These are phyloP conservation scores for Chironomus striatipennis DNA, from an alignment of 1,140 invertebrate species.

Conservation along the genomic window DNA sequence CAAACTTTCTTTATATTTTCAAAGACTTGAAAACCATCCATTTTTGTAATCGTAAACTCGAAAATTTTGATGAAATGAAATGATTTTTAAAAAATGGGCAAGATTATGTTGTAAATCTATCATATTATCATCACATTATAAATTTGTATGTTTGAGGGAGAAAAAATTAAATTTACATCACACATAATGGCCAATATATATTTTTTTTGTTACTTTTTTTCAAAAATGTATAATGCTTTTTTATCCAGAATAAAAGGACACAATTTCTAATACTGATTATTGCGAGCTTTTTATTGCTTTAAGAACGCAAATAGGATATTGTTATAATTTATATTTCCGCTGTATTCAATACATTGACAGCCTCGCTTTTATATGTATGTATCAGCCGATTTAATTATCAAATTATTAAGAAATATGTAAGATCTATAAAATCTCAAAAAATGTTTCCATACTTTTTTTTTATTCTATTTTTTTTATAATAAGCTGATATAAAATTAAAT, in stretches of 20 bases:
- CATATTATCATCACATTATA: conserved; percentile 1
- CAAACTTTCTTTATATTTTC: background rate
- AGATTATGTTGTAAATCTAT: conserved; percentile 2
- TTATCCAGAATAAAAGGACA: background rate
- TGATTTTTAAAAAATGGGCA: background rate
- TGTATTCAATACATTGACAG: background rate
- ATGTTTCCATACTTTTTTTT: too few relatives aligned
- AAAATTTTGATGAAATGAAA: background rate
- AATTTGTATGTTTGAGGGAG: background rate
- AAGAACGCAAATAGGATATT: conserved; percentile 5
- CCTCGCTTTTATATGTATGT: background rate
- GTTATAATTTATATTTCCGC: background rate
- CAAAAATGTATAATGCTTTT: background rate
- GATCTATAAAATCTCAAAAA: too few relatives aligned
- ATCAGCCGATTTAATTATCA: background rate
- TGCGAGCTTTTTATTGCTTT: conserved; percentile 20
- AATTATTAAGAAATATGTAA: too few relatives aligned
- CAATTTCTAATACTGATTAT: conserved; percentile 19
- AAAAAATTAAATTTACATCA: background rate
- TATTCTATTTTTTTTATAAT: too few relatives aligned
- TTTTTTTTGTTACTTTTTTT: background rate
- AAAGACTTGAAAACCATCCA: background rate
- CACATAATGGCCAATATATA: background rate
- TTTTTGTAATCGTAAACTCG: background rate
- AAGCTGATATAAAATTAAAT: too few relatives aligned